These are phyloP conservation scores for Pogonophryne albipinna DNA, from an alignment of 2,797 vertebrate genomes.

Conservation along the genomic window DNA sequence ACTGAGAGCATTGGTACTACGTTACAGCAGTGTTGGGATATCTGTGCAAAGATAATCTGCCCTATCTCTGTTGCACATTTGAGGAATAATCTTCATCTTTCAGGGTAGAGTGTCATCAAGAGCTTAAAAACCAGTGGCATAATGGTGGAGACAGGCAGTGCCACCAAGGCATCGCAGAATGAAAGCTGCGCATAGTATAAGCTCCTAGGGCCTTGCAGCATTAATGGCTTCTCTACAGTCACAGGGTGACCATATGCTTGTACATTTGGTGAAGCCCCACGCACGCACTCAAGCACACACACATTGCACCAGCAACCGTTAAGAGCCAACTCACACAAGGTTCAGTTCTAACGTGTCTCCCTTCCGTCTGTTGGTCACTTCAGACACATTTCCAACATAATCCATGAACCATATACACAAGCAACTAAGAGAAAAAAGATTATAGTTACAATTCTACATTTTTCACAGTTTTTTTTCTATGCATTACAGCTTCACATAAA, in stretches of 20 bases:
- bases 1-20: slow-evolving; percentile 56
- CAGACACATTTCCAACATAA: slow-evolving; percentile 13
- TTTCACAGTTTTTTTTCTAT: not conserved
- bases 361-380: slow-evolving; percentile 61
- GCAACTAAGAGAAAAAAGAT: slow-evolving; percentile 1
- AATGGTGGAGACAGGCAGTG: slow-evolving; percentile 57
- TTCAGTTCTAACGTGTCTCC: slow-evolving; percentile 51
- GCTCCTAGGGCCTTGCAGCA: slow-evolving; percentile 56
- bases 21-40: slow-evolving; percentile 61
- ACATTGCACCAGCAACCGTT: slow-evolving; percentile 39
- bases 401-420: not conserved
- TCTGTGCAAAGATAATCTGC: slow-evolving; percentile 73
- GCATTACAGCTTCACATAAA: slow-evolving; percentile 4
- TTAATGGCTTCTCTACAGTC: slow-evolving; percentile 75
- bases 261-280: slow-evolving; percentile 67
- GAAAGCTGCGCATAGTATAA: slow-evolving; percentile 50
- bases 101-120: slow-evolving; percentile 70
- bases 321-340: slow-evolving; percentile 67
- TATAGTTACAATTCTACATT: slow-evolving; percentile 1
- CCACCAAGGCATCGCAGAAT: slow-evolving; percentile 52
- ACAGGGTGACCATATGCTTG: slow-evolving; percentile 78
- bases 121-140: slow-evolving; percentile 74
- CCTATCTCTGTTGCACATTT: slow-evolving; percentile 72
- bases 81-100: slow-evolving; percentile 78
- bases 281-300: slow-evolving; percentile 30